Percentiles rank a stretch among this genome's conserved stretches.
Evolutionary conservation across 2,888 invertebrate genomes (phyloP).

Genomic region (Julus scanicus): DNA sequence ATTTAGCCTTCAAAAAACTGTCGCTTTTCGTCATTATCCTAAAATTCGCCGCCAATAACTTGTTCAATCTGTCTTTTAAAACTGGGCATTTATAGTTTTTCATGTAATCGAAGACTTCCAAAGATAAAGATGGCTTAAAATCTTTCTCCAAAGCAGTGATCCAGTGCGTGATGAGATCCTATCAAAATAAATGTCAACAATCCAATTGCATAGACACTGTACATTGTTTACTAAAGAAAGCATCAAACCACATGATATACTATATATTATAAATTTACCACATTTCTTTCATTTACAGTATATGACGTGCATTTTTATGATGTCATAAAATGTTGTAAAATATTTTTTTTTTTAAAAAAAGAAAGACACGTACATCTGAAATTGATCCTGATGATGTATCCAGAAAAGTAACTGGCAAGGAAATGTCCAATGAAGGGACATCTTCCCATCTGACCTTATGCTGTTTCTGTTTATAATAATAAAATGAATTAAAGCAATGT

Average conservation of each 20-base stretch:
- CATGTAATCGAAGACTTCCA: slow-evolving; percentile 47
- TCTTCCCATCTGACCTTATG: not conserved
- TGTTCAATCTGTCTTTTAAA: not conserved
- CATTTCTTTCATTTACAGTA: too few species aligned
- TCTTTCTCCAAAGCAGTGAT: slow-evolving; percentile 19
- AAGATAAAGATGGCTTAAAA: slow-evolving; percentile 8
- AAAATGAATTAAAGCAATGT: not conserved
- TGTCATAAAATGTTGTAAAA: too few species aligned
- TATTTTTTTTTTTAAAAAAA: not conserved
- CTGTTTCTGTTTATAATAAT: not conserved
- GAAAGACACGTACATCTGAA: not conserved
- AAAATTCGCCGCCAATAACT: slow-evolving; percentile 16
- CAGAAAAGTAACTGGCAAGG: not conserved
- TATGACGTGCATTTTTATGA: too few species aligned
- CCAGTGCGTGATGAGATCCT: slow-evolving; percentile 22
- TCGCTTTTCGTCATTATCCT: slow-evolving; percentile 18
- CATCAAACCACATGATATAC: too few species aligned
- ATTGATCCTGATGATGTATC: slow-evolving; percentile 2
- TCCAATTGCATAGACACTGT: not conserved
- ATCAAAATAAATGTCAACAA: not conserved
- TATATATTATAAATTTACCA: too few species aligned
- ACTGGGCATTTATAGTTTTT: not conserved
- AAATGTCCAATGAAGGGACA: not conserved
- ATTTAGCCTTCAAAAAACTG: slow-evolving; percentile 26
- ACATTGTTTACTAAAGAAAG: too few species aligned